Evolutionary conservation across 2,888 invertebrate genomes (phyloP), one percentile per base, ranked within the genome.

Genomic region (Sturmia bella): DNA sequence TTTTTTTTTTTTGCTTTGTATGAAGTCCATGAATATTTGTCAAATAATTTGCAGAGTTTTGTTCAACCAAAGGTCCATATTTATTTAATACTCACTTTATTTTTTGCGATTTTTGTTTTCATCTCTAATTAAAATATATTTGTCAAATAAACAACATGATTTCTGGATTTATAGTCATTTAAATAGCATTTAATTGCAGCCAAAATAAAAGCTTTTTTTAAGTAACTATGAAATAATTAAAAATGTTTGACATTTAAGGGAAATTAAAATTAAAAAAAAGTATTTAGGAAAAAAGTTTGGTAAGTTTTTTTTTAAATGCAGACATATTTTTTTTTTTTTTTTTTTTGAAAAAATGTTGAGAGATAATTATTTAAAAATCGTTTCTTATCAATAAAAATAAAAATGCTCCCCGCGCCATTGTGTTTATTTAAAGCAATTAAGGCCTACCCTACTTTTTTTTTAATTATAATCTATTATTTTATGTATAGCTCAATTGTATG

Each of bases 91-190:
- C 68, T 69, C 61, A 56, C 45, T 48, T 21, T 21, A 1, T 37
- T 24, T 54, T 68, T 52, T 66, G 19, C 13, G 3, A 1, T 1
- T 27, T 11, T 19, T n/a, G 15, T 27, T 66, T 56, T 68, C 43
- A 78, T 78, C 70, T 75, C 70, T 78, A 78, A 82, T 78, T 68
- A 78, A 82, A 82, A 78, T 82, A 75, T 75, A 82, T 78, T 82
- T 78, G 74, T 70, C 61, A 78, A 78, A 50, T 78, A 82, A 82
- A 77, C 77, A 78, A 64, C 64, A 59, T 78, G 69, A 82, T 78
- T 78, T 74, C 17, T 15, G 39, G 54, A 73, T 79, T 73, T 80
- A 70, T 54, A 57, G 70, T 54, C 45, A 59, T 74, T 68, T 61
- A 66, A 76, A 73, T 66, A 61, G 70, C 24, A 54, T 43, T 69